A percentile compares a stretch with the other conserved stretches of the same genome.
These are phyloP conservation scores for Acanthoscelides obtectus DNA, from an alignment of 2,888 invertebrate genomes.

Conservation along the genomic window DNA sequence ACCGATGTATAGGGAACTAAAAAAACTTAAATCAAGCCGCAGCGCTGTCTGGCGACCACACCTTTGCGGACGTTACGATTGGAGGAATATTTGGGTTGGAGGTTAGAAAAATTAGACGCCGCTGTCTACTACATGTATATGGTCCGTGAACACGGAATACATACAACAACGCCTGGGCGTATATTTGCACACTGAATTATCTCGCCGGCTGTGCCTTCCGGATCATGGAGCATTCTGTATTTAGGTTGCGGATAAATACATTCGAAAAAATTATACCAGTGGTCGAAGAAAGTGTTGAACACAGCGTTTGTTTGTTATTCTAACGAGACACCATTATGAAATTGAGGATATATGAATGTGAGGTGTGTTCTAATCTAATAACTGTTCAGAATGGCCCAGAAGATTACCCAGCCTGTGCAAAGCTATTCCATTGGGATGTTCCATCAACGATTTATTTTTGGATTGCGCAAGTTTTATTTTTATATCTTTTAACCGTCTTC, in stretches of 20 bases:
- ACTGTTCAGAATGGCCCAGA: no score
- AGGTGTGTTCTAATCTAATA: no score
- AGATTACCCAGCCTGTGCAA: no score
- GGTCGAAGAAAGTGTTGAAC: neutral
- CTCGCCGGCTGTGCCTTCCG: neutral
- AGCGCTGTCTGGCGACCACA: neutral
- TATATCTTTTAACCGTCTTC: no score
- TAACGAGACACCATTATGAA: no score
- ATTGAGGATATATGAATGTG: no score
- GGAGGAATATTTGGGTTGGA: neutral
- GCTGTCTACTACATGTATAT: neutral
- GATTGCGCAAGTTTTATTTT: no score
- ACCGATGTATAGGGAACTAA: neutral
- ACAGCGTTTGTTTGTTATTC: no score
- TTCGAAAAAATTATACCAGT: neutral
- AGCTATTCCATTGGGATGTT: no score
- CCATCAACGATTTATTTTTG: no score
- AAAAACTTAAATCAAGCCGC: neutral
- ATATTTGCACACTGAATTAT: neutral
- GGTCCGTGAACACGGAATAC: neutral
- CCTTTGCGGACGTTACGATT: neutral
- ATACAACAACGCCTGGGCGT: neutral
- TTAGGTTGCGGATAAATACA: neutral
- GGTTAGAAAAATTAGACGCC: neutral
- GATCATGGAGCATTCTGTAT: neutral